A percentile compares a stretch with the other conserved stretches of the same genome.
Evolutionary conservation across 2,113 vertebrate species (phyloP).

Genomic region (Vanacampus margaritifer): DNA sequence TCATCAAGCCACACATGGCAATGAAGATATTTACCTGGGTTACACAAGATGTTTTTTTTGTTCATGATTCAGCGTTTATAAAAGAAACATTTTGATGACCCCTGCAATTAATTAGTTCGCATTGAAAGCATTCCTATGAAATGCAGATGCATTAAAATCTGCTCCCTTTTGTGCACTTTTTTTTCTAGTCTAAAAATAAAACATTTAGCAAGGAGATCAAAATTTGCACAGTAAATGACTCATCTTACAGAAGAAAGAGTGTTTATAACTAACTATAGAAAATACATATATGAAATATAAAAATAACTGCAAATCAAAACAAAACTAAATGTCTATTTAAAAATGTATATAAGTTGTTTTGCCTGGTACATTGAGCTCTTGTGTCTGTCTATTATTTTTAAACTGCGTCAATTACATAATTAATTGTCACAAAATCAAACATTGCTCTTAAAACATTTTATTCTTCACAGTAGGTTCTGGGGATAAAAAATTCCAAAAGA

Average conservation of each 20-base stretch:
- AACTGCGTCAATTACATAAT: slow-evolving; percentile 19
- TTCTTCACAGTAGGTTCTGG: not conserved
- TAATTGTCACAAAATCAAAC: slow-evolving; percentile 17
- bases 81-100: not conserved
- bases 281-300: not conserved
- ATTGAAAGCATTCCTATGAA: not conserved
- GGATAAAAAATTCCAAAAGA: not conserved
- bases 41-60: not conserved
- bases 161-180: not conserved
- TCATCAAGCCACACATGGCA: not conserved
- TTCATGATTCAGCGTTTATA: slow-evolving; percentile 1
- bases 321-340: not conserved
- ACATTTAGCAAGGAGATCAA: not conserved
- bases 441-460: not conserved
- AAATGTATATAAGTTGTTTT: slow-evolving; percentile 3
- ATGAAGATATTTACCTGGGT: not conserved
- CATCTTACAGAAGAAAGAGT: not conserved
- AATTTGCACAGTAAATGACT: slow-evolving; percentile 4
- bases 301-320: not conserved
- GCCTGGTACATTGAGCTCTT: not conserved
- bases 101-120: not conserved
- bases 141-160: not conserved
- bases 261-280: not conserved
- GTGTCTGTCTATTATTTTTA: slow-evolving; percentile 6
- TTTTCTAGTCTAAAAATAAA: slow-evolving; percentile 29